phyloP scores from a whole-genome alignment of 2,113 vertebrate species.

The Rhinopomastus cyanomelas region DNA sequence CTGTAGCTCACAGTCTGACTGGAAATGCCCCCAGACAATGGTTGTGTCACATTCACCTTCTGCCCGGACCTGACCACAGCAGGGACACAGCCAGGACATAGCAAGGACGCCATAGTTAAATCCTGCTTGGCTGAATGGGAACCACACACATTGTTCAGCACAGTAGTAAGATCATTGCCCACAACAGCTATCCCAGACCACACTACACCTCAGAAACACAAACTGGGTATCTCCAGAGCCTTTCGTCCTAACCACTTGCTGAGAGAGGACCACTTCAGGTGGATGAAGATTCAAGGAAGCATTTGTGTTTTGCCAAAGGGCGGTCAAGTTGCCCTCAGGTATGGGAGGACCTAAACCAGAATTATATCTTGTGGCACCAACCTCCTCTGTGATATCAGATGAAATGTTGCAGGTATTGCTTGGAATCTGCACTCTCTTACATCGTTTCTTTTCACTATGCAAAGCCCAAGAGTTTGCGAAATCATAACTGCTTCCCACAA shows the following conservation, averaged over 20 bases:
- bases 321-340: neutral
- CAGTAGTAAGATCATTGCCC: neutral
- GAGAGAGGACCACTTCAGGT: fast-evolving
- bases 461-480: slow-evolving; percentile 98
- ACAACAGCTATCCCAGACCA: neutral
- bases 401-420: slow-evolving; percentile 84
- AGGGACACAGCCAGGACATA: too few species aligned
- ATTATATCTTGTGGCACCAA: slow-evolving; percentile 21
- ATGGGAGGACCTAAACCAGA: neutral
- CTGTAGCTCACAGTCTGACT: fast-evolving
- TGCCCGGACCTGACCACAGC: neutral
- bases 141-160: neutral
- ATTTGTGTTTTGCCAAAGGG: neutral
- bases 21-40: neutral
- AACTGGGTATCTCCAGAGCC: fast-evolving
- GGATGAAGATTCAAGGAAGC: neutral
- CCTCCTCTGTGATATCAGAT: slow-evolving; percentile 71
- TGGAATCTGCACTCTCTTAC: slow-evolving; percentile 78
- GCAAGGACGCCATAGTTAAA: neutral
- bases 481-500: slow-evolving; percentile 84
- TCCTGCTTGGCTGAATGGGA: neutral
- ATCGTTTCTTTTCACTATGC: slow-evolving; percentile 79
- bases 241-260: neutral
- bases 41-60: neutral
- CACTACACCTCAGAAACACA: neutral